Base-by-base conservation (phyloP, 2,797 vertebrate species). In the Pitangus sulphuratus region DNA sequence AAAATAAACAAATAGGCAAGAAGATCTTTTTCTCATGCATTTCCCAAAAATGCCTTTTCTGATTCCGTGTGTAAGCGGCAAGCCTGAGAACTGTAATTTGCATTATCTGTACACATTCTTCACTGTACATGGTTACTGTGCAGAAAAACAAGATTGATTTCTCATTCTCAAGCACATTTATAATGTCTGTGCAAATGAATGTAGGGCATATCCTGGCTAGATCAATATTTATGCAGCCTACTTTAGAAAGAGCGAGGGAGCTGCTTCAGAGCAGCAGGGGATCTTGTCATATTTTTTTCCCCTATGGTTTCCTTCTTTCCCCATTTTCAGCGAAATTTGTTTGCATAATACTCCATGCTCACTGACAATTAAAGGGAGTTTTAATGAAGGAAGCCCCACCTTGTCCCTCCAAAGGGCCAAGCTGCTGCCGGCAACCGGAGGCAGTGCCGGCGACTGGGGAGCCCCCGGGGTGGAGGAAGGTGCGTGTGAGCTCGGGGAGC, bases 141-240 rank as follows among this genome's bases (percentile, higher is more conserved):
- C 82, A 93, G 82, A 66, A 64, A 96, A 97, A 84, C 47, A 84
- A 95, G 93, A 95, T 83, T 96, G 87, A 95, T 93, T 93, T 94
- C 79, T 95, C 76, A 75, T 96, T 94, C 90, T 95, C 80, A 86
- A 89, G 81, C 85, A 78, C 83, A 86, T 96, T 95, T 91, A 86
- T 93, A 87, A 95, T 57, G 84, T 57, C 94, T 90, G 75, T 93
- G 87, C 91, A 95, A 96, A 95, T 71, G 78, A 95, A 96, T 93
- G 78, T 48, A 77, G 93, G 93, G 80, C 87, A 92, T 45, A 50
- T 37, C 21, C 61, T 4, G 3, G 53, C 60, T 74, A 84, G 72
- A 95, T 93, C 87, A 86, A 86, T 95, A 95, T 92, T 96, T 95
- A 88, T 80, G 82, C 88, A 89, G 57, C 84, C 94, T 95, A 90